Evolutionary conservation across 2,113 vertebrate genomes (phyloP), one percentile per base, ranked within the genome.

Genomic region (Vulpes vulpes): DNA sequence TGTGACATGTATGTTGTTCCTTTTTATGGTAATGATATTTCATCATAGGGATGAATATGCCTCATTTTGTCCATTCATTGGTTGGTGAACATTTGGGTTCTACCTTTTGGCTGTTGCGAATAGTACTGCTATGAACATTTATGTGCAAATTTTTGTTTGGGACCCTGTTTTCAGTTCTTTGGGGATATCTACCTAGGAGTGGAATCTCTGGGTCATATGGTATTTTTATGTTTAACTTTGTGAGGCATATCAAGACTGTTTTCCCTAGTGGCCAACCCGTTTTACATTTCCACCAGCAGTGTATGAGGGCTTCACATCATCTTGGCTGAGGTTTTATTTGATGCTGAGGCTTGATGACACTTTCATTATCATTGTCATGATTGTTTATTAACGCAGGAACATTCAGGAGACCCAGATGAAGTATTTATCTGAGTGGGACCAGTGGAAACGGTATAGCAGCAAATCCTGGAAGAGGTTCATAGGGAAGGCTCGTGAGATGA

Each of bases 381-480:
- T 87, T 2, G 0, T 84, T 94, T 94, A 83, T 94, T 59, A 25
- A 94, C 5, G 23, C 97, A 99, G 99, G 97, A 96, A 95, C 64
- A 96, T 23, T 94, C 98, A 98, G 90, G 97, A 98, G 76, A 93
- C 95, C 53, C 95, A 98, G 11, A 92, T 92, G 94, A 97, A 98
- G 92, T 53, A 57, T 15, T 98, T 97, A 90, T 98, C 98, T 35
- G 98, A 85, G 84, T 99, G 99, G 99, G 96, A 98, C 82, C 99
- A 99, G 91, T 99, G 99, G 99, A 99, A 96, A 85, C 98, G 96
- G 82, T 96, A 89, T n/a, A 98, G 98, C 69, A 97, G 96, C 89
- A 98, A 99, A 96, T 98, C 99, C 67, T 87, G 99, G 97, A 99
- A 97, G 97, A 99, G 98, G 97, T 91, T 99, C 87, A 89, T 96